Base-by-base conservation (phyloP, 2,797 vertebrate genomes). In the Enteromius unitaeniatus region DNA sequence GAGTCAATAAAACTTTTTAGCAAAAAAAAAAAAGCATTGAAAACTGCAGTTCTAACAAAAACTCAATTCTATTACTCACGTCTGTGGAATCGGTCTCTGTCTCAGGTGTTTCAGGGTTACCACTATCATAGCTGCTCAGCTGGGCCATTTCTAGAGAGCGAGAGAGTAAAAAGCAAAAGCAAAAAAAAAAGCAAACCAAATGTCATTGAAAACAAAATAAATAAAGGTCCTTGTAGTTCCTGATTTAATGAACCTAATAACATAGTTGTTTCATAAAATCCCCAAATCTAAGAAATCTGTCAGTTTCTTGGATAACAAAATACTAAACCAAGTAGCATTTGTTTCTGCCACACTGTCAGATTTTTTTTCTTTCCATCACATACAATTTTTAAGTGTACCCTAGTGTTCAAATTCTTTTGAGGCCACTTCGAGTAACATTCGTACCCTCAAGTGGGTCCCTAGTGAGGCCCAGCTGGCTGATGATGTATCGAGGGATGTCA, bases 381-480 rank as follows among this genome's bases (percentile, higher is more conserved):
- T 42, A 6, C 2, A 26, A 28, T 60, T n/a, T 28, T 19, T 21
- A 45, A 62, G 15, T 78, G 23, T 47, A 78, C 11, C 26, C 28
- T 47, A 49, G 23, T 11, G 40, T 45, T 64, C 23, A 60, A 78
- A 67, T 51, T 45, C 6, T 67, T 65, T 79, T 31, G 8, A 28
- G 21, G 45, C 47, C 26, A 51, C 0, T 65, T 62, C 21, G 1
- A 51, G 26, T 28, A 69, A 17, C 15, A 37, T 23, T 21, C 94
- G 93, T 82, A 99, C 97, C 98, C 93, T 99, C 96, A 92, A 99
- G 90, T 84, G 97, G 97, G 93, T 99, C 97, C 92, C 97, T 95
- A 87, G 96, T 99, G 91, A 99, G 98, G 83, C 98, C 98, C 95
- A 99, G 94, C 85, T 99, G 97, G 93, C 96, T 98, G 94, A 99